Conservation (phyloP, 2,797 vertebrate species). For the Urocyon cinereoargenteus region DNA sequence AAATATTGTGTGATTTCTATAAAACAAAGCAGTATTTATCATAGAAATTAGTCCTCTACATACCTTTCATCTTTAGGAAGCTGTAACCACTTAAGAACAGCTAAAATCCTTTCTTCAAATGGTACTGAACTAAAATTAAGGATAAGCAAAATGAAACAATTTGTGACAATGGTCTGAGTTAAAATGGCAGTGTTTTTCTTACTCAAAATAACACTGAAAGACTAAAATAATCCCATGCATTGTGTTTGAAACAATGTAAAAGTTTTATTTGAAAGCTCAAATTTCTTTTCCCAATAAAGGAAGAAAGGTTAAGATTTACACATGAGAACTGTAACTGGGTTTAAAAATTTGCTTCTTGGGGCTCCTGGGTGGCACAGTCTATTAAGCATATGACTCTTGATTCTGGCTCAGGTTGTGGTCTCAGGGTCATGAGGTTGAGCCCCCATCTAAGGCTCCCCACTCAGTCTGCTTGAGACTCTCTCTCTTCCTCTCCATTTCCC, state of each 20-base stretch:
- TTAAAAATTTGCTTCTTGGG: conserved; percentile 1
- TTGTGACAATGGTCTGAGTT: neutral
- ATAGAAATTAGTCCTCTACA: conserved; percentile 46
- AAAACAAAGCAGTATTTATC: conserved; percentile 32
- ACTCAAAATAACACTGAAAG: neutral
- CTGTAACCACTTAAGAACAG: conserved; percentile 92
- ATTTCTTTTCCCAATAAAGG: neutral
- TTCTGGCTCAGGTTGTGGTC: neutral
- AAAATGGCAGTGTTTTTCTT: conserved; percentile 34
- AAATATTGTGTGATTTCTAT: neutral
- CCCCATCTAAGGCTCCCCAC: neutral
- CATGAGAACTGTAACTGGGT: neutral
- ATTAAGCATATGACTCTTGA: neutral
- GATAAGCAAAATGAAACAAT: conserved; percentile 50
- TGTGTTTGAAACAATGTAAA: neutral
- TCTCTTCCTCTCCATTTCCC: neutral
- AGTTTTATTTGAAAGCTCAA: conserved; percentile 21
- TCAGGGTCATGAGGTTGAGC: neutral
- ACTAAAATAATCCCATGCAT: neutral
- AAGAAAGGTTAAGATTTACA: neutral
- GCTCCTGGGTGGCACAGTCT: neutral
- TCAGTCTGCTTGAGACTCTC: neutral
- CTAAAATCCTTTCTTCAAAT: conserved; percentile 92
- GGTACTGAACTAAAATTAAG: conserved; percentile 87
- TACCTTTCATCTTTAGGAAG: conserved; percentile 93